phyloP scores from a whole-genome alignment of 2,888 invertebrate genomes.

The Apoderus coryli region DNA sequence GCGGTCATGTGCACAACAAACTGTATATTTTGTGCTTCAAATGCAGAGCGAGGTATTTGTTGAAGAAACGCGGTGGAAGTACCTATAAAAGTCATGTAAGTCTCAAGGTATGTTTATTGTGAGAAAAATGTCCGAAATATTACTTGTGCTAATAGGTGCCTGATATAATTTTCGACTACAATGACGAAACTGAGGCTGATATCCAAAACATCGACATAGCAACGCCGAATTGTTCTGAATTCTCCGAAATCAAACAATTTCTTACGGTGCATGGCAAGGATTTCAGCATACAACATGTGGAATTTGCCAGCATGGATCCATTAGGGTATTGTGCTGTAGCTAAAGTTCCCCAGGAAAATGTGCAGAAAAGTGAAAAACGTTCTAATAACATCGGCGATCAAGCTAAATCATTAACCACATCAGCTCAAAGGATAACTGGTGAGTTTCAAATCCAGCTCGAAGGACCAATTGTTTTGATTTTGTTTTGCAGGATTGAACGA shows the following conservation, averaged over 20 bases:
- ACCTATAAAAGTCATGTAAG: too few relatives aligned
- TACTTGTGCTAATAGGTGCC: slow-evolving; percentile 27
- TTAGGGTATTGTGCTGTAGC: slow-evolving; percentile 37
- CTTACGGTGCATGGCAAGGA: slow-evolving; percentile 32
- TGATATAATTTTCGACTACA: slow-evolving; percentile 31
- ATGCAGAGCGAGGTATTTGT: slow-evolving; percentile 35
- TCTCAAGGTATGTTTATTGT: too few relatives aligned
- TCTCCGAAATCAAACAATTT: slow-evolving; percentile 26
- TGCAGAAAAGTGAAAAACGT: slow-evolving; percentile 22
- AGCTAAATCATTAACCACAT: slow-evolving; percentile 33
- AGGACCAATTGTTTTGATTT: too few relatives aligned
- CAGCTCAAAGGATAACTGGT: slow-evolving; percentile 35
- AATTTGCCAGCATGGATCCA: slow-evolving; percentile 37
- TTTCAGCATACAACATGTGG: slow-evolving; percentile 28
- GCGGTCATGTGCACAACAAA: slow-evolving; percentile 30
- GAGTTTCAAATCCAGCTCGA: too few relatives aligned
- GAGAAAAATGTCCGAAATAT: too few relatives aligned
- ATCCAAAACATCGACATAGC: slow-evolving; percentile 23
- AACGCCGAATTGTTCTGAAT: slow-evolving; percentile 24
- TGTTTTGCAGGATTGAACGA: too few relatives aligned
- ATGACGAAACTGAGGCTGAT: slow-evolving; percentile 27
- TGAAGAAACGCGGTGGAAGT: too few relatives aligned
- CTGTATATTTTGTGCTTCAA: slow-evolving; percentile 37
- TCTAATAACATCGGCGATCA: slow-evolving; percentile 33
- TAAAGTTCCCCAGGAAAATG: slow-evolving; percentile 25